Conservation (phyloP, 2,888 invertebrate genomes). For the Drosophila tripunctata region DNA sequence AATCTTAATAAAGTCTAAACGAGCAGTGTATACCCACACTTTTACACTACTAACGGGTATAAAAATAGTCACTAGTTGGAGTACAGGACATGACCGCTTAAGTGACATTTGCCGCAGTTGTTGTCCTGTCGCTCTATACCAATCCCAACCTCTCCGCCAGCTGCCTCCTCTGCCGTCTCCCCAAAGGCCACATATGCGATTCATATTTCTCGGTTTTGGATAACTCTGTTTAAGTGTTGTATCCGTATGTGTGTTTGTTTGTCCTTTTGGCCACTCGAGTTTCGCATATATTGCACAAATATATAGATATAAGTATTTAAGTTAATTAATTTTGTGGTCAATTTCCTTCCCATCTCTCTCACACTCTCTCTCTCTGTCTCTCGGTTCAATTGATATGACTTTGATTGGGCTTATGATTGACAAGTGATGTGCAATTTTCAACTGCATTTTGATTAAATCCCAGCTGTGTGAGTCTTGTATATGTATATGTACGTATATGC, state of each 20-base stretch:
- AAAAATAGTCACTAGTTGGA: slow-evolving; percentile 39
- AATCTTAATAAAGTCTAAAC: not conserved
- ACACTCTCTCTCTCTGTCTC: not conserved
- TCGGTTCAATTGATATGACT: slow-evolving; percentile 3
- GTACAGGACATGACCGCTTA: slow-evolving; percentile 53
- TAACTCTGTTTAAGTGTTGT: slow-evolving; percentile 44
- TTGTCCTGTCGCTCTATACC: slow-evolving; percentile 10
- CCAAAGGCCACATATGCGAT: slow-evolving; percentile 33
- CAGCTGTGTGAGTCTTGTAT: slow-evolving; percentile 1
- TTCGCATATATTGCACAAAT: slow-evolving; percentile 33
- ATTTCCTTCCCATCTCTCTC: slow-evolving; percentile 8
- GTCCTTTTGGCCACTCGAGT: slow-evolving; percentile 28
- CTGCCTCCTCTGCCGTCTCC: not conserved
- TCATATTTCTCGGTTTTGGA: slow-evolving; percentile 53
- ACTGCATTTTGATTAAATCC: slow-evolving; percentile 27
- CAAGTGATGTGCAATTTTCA: slow-evolving; percentile 36
- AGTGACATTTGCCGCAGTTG: slow-evolving; percentile 68
- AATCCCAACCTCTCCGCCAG: not conserved
- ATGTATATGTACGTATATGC: not conserved
- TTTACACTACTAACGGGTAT: slow-evolving; percentile 7
- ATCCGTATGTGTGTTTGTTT: not conserved
- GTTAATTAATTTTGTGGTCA: slow-evolving; percentile 76
- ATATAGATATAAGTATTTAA: slow-evolving; percentile 60
- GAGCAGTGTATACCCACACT: not conserved
- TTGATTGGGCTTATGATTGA: slow-evolving; percentile 31